These are phyloP conservation scores for Sorex fumeus DNA, from an alignment of 2,113 vertebrate genomes.

Conservation along the genomic window DNA sequence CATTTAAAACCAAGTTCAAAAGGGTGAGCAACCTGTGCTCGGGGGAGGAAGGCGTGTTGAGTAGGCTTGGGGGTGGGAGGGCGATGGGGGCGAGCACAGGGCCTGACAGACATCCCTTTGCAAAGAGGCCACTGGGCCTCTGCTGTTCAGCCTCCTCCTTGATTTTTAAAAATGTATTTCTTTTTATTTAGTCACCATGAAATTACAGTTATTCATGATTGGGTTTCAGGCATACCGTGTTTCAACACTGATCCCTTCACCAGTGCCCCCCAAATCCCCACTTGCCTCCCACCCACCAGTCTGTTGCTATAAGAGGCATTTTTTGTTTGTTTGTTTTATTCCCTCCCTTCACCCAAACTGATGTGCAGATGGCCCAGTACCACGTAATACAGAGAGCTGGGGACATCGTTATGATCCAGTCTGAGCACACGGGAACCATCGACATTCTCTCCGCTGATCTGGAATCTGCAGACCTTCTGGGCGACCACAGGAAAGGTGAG, in stretches of 20 bases:
- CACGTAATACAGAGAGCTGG: slow-evolving; percentile 88
- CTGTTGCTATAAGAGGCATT: no score
- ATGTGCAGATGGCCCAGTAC: slow-evolving; percentile 82
- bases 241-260: no score
- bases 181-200: no score
- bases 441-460: slow-evolving; percentile 89
- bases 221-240: no score
- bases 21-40: background rate
- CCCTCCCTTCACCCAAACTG: slow-evolving; percentile 84
- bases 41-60: background rate
- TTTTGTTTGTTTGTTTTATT: no score
- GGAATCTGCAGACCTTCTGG: slow-evolving; percentile 88
- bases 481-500: slow-evolving; percentile 90
- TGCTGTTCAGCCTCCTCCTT: background rate
- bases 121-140: slow-evolving; percentile 2
- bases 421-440: slow-evolving; percentile 90
- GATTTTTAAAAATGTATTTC: no score
- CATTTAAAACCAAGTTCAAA: slow-evolving; percentile 22
- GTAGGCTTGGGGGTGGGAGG: no score
- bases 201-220: no score
- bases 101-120: background rate
- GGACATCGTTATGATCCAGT: slow-evolving; percentile 92
- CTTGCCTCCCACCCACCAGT: no score
- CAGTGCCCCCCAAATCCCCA: no score
- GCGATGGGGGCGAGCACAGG: background rate